Conservation (phyloP, 2,113 vertebrate species). For the Gila orcuttii region DNA sequence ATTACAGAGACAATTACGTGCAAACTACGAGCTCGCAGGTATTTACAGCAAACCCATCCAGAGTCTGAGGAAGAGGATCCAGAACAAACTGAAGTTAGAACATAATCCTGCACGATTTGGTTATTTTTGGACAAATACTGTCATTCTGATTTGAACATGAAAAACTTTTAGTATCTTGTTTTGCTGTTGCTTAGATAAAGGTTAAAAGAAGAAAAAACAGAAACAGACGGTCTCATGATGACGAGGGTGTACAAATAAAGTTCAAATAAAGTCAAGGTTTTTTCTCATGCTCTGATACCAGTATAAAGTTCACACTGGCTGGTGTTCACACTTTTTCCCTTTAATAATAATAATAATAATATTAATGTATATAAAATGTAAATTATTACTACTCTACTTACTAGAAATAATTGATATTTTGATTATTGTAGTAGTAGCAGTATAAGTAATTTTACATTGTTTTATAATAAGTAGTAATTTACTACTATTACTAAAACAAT, state of each 20-base stretch:
- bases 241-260: neutral
- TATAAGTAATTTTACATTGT: too few species aligned
- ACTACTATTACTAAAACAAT: too few species aligned
- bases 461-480: too few species aligned
- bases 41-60: constrained; percentile 75
- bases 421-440: too few species aligned
- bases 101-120: neutral
- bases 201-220: neutral
- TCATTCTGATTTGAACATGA: neutral
- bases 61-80: constrained; percentile 62
- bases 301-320: neutral
- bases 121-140: neutral
- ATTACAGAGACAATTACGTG: constrained; percentile 54
- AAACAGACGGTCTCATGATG: neutral
- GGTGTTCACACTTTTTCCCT: neutral
- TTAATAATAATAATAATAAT: neutral
- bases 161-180: neutral
- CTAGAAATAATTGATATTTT: too few species aligned
- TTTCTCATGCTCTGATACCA: neutral
- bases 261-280: neutral
- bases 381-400: too few species aligned
- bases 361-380: too few species aligned
- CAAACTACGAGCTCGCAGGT: constrained; percentile 74
- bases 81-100: neutral
- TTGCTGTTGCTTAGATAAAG: neutral